Conservation (phyloP, 2,888 invertebrate species). For the Euproctis similis region DNA sequence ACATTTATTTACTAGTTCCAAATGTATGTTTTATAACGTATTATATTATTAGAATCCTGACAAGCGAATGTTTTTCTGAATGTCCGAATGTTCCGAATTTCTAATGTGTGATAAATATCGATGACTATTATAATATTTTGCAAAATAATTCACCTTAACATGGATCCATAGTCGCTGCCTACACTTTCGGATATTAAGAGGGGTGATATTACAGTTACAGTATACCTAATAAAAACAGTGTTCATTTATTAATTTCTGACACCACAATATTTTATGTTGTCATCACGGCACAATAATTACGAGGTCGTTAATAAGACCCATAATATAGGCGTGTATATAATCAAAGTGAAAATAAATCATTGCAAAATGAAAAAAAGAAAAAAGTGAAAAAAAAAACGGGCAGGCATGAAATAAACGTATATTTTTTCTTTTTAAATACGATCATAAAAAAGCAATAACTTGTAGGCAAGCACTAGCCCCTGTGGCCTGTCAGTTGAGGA, state of each 20-base stretch:
- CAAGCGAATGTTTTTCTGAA: too few species aligned
- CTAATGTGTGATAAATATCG: too few species aligned
- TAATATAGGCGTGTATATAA: slow-evolving; percentile 63
- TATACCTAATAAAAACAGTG: slow-evolving; percentile 14
- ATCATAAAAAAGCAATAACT: slow-evolving; percentile 66
- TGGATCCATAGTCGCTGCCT: too few species aligned
- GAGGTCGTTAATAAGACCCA: slow-evolving; percentile 61
- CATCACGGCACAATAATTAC: slow-evolving; percentile 59
- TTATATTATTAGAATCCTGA: too few species aligned
- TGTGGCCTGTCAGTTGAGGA: slow-evolving; percentile 61
- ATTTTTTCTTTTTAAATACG: slow-evolving; percentile 62
- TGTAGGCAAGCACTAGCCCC: slow-evolving; percentile 60
- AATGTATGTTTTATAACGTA: too few species aligned
- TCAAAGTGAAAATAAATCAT: slow-evolving; percentile 67
- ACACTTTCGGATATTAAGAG: too few species aligned
- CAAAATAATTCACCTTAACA: too few species aligned
- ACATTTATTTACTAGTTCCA: too few species aligned
- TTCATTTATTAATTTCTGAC: slow-evolving; percentile 44
- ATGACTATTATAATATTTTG: too few species aligned
- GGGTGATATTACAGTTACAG: too few species aligned
- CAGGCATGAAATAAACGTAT: slow-evolving; percentile 63
- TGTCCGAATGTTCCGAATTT: too few species aligned
- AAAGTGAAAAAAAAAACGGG: slow-evolving; percentile 62
- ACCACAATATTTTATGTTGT: slow-evolving; percentile 53
- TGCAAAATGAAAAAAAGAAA: slow-evolving; percentile 60